Evolutionary conservation across 2,797 vertebrate genomes (phyloP).

Genomic region (Emys orbicularis): DNA sequence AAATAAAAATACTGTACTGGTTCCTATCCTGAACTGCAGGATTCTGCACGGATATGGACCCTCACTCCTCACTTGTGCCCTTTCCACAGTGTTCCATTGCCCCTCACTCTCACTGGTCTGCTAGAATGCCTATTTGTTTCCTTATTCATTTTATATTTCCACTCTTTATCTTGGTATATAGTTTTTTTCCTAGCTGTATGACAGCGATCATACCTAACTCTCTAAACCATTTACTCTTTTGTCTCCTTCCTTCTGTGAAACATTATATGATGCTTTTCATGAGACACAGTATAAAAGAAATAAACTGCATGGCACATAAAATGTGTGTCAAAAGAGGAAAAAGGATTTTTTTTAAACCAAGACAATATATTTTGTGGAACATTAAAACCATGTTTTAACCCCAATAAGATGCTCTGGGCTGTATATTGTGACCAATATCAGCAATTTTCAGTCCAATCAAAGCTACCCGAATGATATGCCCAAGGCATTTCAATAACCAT

Average conservation of each 20-base stretch:
- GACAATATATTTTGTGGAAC: background rate
- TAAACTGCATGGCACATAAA: background rate
- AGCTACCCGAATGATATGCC: background rate
- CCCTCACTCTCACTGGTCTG: background rate
- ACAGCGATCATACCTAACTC: background rate
- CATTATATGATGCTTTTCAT: background rate
- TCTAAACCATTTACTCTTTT: background rate
- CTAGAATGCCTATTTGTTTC: slow-evolving; percentile 17
- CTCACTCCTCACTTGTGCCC: background rate
- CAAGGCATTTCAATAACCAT: slow-evolving; percentile 10
- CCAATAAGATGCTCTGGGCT: slow-evolving; percentile 17
- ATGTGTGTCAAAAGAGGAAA: background rate
- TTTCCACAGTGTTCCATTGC: background rate
- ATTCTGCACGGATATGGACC: background rate
- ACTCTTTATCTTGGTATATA: background rate
- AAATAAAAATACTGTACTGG: background rate
- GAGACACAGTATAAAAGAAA: background rate
- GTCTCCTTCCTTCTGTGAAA: background rate
- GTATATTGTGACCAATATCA: background rate
- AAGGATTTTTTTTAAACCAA: slow-evolving; percentile 8
- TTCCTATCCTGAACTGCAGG: background rate
- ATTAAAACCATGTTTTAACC: background rate
- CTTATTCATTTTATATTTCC: background rate
- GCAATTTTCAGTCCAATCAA: slow-evolving; percentile 34
- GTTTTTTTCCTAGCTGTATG: background rate